These are phyloP conservation scores for Eulacestoma nigropectus DNA, from an alignment of 2,113 vertebrate genomes.

Conservation along the genomic window DNA sequence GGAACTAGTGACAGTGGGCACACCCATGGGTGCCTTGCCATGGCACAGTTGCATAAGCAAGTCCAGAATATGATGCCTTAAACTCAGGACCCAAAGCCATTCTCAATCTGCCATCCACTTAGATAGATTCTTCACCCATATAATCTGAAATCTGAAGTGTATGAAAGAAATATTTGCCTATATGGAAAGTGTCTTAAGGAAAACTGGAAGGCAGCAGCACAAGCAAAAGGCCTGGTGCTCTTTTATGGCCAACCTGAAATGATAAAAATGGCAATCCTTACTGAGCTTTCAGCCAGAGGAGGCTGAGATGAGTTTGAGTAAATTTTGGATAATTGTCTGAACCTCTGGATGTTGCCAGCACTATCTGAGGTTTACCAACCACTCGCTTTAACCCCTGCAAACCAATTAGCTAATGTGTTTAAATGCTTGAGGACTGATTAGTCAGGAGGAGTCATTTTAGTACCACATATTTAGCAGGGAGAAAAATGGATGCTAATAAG, in stretches of 20 bases:
- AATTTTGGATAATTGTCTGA: not conserved
- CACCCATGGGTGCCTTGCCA: not conserved
- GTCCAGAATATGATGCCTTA: not conserved
- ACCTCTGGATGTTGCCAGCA: not conserved
- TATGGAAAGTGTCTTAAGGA: not conserved
- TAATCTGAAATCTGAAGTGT: not conserved
- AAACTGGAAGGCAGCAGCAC: not conserved
- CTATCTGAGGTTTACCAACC: not conserved
- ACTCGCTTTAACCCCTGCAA: not conserved
- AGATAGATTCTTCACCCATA: not conserved
- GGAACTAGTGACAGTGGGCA: not conserved
- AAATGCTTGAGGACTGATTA: not conserved
- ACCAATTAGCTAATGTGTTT: not conserved
- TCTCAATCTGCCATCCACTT: not conserved
- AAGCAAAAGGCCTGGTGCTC: not conserved
- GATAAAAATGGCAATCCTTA: not conserved
- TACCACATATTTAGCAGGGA: not conserved
- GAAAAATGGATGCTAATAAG: slow-evolving; percentile 31
- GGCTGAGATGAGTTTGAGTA: not conserved
- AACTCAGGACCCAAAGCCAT: not conserved
- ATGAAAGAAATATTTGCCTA: not conserved
- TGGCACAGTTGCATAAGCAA: not conserved
- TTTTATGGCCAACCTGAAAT: not conserved
- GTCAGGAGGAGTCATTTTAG: not conserved
- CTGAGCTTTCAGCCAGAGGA: not conserved